Conservation (phyloP, 2,797 vertebrate species). For the Taenioides sp. region DNA sequence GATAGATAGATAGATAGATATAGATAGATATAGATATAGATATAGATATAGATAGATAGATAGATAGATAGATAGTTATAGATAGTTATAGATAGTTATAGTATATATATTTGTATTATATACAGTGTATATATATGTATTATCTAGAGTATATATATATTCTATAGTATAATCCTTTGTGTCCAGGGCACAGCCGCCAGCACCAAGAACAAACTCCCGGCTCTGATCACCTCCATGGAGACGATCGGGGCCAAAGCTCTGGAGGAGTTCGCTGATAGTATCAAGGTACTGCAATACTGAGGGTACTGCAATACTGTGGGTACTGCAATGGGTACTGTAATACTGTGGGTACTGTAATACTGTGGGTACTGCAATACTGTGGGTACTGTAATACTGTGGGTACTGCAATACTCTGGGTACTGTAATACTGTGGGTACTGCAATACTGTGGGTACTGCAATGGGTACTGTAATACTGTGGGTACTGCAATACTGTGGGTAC, state of each 20-base stretch:
- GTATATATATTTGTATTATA: too few species aligned
- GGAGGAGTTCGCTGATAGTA: conserved; percentile 98
- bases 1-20: too few species aligned
- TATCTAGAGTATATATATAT: too few species aligned
- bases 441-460: not conserved
- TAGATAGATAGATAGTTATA: too few species aligned
- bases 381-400: not conserved
- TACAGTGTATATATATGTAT: too few species aligned
- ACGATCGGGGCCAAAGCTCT: conserved; percentile 94
- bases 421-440: not conserved
- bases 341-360: not conserved
- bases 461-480: conserved; percentile 73
- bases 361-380: not conserved
- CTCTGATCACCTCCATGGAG: conserved; percentile 97
- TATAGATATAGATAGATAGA: too few species aligned
- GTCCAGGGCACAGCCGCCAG: conserved; percentile 92
- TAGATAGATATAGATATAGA: too few species aligned
- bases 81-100: too few species aligned
- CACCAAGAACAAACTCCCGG: conserved; percentile 97
- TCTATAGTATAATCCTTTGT: not conserved
- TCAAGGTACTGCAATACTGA: conserved; percentile 80
- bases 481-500: conserved; percentile 65
- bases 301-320: not conserved
- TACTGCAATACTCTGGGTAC: not conserved
- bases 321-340: not conserved